Evolutionary conservation across 2,888 invertebrate genomes (phyloP).

Genomic region (Salpingus planirostris): DNA sequence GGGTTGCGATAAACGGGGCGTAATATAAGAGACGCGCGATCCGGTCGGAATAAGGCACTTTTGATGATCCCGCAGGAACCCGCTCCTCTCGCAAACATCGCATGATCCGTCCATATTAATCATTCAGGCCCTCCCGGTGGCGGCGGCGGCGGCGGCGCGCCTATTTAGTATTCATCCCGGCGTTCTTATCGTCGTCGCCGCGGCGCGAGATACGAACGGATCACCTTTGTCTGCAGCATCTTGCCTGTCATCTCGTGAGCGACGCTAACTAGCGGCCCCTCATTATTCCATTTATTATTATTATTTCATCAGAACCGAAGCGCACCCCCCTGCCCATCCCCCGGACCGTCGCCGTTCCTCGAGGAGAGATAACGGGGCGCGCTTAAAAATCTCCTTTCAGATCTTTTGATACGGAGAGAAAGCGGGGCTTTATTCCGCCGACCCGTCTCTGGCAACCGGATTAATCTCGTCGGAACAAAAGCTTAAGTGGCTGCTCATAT

Average conservation of each 20-base stretch:
- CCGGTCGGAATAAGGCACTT: slow-evolving; percentile 14
- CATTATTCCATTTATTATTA: slow-evolving; percentile 31
- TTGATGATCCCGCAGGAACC: slow-evolving; percentile 16
- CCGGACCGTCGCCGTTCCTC: too few species aligned
- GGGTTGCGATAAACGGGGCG: slow-evolving; percentile 11
- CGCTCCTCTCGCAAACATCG: slow-evolving; percentile 16
- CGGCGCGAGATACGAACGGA: slow-evolving; percentile 14
- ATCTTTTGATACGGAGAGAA: too few species aligned
- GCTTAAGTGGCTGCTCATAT: slow-evolving; percentile 3
- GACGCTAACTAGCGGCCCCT: slow-evolving; percentile 24
- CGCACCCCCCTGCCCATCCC: neutral
- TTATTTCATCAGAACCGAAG: slow-evolving; percentile 21
- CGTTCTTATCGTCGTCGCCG: slow-evolving; percentile 26
- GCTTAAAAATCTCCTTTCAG: too few species aligned
- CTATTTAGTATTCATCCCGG: slow-evolving; percentile 35
- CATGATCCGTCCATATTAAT: slow-evolving; percentile 33
- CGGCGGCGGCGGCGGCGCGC: too few species aligned
- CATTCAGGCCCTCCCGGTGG: slow-evolving; percentile 31
- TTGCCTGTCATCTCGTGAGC: slow-evolving; percentile 25
- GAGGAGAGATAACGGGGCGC: too few species aligned
- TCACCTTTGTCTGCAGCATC: slow-evolving; percentile 28
- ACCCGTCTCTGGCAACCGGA: too few species aligned
- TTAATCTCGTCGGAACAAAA: slow-evolving; percentile 5
- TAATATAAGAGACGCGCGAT: slow-evolving; percentile 6
- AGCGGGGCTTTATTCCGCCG: too few species aligned